A percentile compares a stretch with the other conserved stretches of the same genome.
These are phyloP conservation scores for Nasonia longicornis DNA, from an alignment of 1,140 invertebrate species.

Conservation along the genomic window DNA sequence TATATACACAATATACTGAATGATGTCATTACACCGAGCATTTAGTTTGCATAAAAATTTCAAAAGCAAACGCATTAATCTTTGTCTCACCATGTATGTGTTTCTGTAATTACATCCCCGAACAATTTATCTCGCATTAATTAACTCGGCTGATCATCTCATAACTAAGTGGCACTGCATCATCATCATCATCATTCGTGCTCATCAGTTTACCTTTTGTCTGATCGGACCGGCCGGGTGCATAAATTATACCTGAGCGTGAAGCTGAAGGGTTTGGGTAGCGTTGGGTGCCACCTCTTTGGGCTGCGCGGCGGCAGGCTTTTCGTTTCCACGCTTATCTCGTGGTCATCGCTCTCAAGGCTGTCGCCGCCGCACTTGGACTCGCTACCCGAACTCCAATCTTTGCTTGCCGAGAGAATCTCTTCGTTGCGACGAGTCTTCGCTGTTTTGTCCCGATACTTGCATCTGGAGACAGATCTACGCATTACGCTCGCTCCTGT, in stretches of 20 bases:
- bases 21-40: too few relatives aligned
- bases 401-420: conserved; percentile 54
- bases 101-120: background rate
- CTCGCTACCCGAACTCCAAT: conserved; percentile 60
- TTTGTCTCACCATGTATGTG: too few relatives aligned
- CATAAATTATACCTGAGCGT: conserved; percentile 70
- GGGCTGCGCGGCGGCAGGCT: conserved; percentile 60
- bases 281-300: conserved; percentile 68
- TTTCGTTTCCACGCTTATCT: conserved; percentile 61
- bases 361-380: conserved; percentile 58
- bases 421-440: conserved; percentile 60
- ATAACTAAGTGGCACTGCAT: background rate
- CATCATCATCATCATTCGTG: background rate
- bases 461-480: conserved; percentile 52
- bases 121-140: background rate
- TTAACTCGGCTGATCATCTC: background rate
- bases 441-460: conserved; percentile 54
- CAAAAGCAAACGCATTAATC: background rate
- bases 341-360: conserved; percentile 55
- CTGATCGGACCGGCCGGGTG: background rate
- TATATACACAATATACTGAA: too few relatives aligned
- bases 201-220: conserved; percentile 4
- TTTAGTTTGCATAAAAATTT: too few relatives aligned
- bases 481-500: background rate
- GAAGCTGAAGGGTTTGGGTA: conserved; percentile 77